Base-by-base conservation (phyloP, 2,888 invertebrate species). In the Drosophila fungiperda region DNA sequence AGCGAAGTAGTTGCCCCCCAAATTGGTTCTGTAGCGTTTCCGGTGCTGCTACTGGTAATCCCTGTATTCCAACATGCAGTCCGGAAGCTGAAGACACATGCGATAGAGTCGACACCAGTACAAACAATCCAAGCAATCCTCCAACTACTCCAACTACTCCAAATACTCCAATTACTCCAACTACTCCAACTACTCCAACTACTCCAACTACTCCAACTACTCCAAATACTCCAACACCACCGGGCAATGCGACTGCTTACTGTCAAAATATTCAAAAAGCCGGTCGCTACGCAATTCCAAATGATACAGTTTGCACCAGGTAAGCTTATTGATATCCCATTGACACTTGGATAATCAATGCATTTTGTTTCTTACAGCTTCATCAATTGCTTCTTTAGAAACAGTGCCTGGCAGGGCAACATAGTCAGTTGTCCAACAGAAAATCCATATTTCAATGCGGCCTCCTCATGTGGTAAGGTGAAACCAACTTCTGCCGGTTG, bases 261-360 rank as follows among this genome's bases (percentile, higher is more conserved):
- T 84, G 88, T 49, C 63, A 63, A 17, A 20, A n/a, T 3, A 58
- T 45, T 2, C 42, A 55, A 29, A 26, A 33, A 12, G 29, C 62
- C 0, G 92, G 91, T 23, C 86, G 80, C 35, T 88, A 71, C 74
- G 74, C 87, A 29, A 59, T 79, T 42, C 72, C 83, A 0, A 77
- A 76, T 38, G 91, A 91, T n/a, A 82, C 74, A 0, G 74, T 38
- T 0, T 92, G 92, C 64, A 82, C 68, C 1, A 83, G 64, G 91
- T 92, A 66, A 66, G 73, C 6, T 15, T 26, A 8, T 12, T 26
- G 26, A 35, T 4, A 6, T 8, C 0, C n/a, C n/a, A 1, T 1
- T 0, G 3, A 9, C 0, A 36, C 2, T 20, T 23, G 20, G 15
- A 32, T n/a, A 15, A 36, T 17, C 1, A 1, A 38, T 26, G 8